Evolutionary conservation across 2,797 vertebrate genomes (phyloP).

Genomic region (Epinephelus awoara): DNA sequence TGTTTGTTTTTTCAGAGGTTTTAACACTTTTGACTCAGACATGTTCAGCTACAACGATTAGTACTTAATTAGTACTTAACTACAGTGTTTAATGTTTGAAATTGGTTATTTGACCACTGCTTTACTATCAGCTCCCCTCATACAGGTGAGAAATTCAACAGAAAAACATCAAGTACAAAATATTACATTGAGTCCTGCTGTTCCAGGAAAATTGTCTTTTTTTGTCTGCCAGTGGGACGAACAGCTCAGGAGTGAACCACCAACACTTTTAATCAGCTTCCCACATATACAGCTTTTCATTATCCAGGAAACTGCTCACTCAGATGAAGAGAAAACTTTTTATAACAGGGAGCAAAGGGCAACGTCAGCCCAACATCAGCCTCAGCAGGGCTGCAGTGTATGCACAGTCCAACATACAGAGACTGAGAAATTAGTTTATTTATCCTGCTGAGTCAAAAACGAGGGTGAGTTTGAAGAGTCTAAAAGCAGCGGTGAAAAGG

Average conservation of each 20-base stretch:
- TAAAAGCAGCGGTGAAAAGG: neutral
- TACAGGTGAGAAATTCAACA: neutral
- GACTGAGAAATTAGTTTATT: slow-evolving; percentile 11
- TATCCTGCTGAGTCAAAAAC: neutral
- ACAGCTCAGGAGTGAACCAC: neutral
- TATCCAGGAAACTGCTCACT: slow-evolving; percentile 22
- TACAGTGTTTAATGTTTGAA: no score
- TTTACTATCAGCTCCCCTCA: no score
- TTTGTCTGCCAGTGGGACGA: neutral
- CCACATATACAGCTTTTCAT: slow-evolving; percentile 15
- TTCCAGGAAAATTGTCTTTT: neutral
- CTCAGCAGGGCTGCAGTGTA: neutral
- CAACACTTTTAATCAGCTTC: slow-evolving; percentile 21
- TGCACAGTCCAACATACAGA: neutral
- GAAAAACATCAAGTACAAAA: no score
- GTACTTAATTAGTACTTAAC: no score
- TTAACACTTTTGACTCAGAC: neutral
- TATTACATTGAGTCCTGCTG: neutral
- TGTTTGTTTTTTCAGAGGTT: neutral
- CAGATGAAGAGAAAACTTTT: slow-evolving; percentile 10
- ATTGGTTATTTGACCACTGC: no score
- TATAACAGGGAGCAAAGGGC: slow-evolving; percentile 31
- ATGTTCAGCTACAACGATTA: no score
- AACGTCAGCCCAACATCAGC: neutral
- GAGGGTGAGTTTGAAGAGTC: neutral